Base-by-base conservation (phyloP, 2,797 vertebrate species). In the Aselliscus stoliczkanus region DNA sequence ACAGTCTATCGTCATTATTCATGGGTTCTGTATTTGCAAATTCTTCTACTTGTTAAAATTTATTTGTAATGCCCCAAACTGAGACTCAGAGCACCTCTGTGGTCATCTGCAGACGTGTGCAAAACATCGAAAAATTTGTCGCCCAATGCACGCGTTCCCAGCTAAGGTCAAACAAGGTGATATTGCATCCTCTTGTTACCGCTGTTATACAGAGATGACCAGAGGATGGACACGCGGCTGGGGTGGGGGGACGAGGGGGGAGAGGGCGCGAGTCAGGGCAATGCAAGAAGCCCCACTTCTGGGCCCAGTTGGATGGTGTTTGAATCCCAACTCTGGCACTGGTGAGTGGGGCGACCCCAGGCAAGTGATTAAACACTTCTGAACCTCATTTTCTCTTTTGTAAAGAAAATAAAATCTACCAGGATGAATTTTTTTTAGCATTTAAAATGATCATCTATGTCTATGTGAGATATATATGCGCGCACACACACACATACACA, bases 61-160 rank as follows among this genome's bases (percentile, higher is more conserved):
- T 56, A 39, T 75, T 70, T 21, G 3, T 58, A 64, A 42, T 25
- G 54, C 86, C 79, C 42, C 7, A 73, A 58, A 23, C 15, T 21
- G 67, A 87, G 14, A 44, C 3, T 54, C 1, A 0, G 0, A 1
- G 62, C 20, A 5, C 4, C 8, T 65, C 56, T 8, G 34, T n/a
- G 31, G 52, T 72, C 44, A 31, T 84, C 39, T 39, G 47, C 44
- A 76, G 54, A 69, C 52, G 27, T 4, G 20, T 2, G 2, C 7
- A 34, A 7, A 50, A 44, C 58, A 3, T 54, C 8, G 27, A 23
- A 8, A 67, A 29, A 12, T 2, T 9, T 20, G 15, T 50, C 15
- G 0, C 11, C 0, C 2, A 12, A 0, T 17, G 21, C 10, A 4
- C 4, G 6, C 0, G 0, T 42, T 81, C 21, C 27, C 27, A 5